A percentile compares a stretch with the other conserved stretches of the same genome.
Conservation (phyloP, 2,888 invertebrate species). For the Nowickia ferox region DNA sequence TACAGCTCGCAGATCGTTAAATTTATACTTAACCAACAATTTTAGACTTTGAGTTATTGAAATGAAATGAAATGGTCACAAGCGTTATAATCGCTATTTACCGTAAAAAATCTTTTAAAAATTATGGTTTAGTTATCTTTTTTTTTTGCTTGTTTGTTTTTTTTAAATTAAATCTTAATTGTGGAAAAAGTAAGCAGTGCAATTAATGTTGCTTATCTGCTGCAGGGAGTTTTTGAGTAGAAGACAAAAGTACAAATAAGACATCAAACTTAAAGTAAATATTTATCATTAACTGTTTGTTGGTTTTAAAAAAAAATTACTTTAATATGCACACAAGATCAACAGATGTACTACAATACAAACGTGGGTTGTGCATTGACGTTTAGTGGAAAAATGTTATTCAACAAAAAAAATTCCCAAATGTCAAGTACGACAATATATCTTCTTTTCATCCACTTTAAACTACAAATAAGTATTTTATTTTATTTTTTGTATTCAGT, state of each 20-base stretch:
- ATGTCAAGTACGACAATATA: too few species aligned
- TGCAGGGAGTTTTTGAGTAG: slow-evolving; percentile 41
- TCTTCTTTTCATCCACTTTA: too few species aligned
- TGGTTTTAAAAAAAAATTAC: neutral
- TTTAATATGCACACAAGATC: neutral
- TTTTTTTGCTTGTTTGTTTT: neutral
- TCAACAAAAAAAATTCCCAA: too few species aligned
- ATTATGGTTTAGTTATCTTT: slow-evolving; percentile 22
- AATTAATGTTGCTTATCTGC: slow-evolving; percentile 62
- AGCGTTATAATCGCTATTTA: slow-evolving; percentile 25
- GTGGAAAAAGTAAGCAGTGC: slow-evolving; percentile 31
- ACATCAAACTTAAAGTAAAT: neutral
- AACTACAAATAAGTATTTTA: too few species aligned
- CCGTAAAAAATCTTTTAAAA: slow-evolving; percentile 3
- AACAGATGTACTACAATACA: too few species aligned
- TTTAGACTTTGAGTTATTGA: slow-evolving; percentile 19
- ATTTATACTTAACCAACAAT: slow-evolving; percentile 28
- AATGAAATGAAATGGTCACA: slow-evolving; percentile 21
- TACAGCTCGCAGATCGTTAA: slow-evolving; percentile 26
- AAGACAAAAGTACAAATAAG: neutral
- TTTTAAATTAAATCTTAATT: neutral
- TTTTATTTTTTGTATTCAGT: too few species aligned
- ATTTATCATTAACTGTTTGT: neutral
- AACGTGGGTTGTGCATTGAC: neutral
- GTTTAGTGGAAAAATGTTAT: too few species aligned